phyloP scores from a whole-genome alignment of 1,140 invertebrate genomes.

The Nilaparvata lugens region DNA sequence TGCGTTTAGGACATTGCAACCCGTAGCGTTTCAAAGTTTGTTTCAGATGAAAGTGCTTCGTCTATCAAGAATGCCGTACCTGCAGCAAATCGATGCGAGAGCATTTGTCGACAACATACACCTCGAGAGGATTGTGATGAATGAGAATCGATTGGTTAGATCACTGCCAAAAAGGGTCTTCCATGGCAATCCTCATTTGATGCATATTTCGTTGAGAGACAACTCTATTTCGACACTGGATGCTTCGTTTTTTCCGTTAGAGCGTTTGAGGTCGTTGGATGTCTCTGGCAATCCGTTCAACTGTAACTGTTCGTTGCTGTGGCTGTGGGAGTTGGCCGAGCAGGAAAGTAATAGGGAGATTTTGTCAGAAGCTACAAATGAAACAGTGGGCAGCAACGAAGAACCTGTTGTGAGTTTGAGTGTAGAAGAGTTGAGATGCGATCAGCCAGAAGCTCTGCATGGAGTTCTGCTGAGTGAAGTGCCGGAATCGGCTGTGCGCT shows the following conservation, averaged over 20 bases:
- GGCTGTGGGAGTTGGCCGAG: slow-evolving; percentile 68
- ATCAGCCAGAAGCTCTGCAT: slow-evolving; percentile 41
- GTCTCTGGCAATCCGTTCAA: slow-evolving; percentile 72
- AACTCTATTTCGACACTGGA: slow-evolving; percentile 62
- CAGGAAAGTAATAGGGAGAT: slow-evolving; percentile 13
- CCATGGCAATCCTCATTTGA: slow-evolving; percentile 63
- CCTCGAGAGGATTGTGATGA: slow-evolving; percentile 63
- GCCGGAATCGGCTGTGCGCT: slow-evolving; percentile 47
- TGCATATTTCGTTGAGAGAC: slow-evolving; percentile 57
- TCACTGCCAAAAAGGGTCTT: slow-evolving; percentile 61
- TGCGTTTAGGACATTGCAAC: slow-evolving; percentile 54
- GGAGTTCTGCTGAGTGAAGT: slow-evolving; percentile 40
- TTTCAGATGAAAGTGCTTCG: slow-evolving; percentile 64
- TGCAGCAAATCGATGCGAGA: slow-evolving; percentile 35
- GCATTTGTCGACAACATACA: slow-evolving; percentile 78
- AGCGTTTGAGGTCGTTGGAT: slow-evolving; percentile 55
- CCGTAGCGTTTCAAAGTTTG: slow-evolving; percentile 68
- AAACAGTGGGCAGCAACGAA: not conserved
- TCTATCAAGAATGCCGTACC: slow-evolving; percentile 43
- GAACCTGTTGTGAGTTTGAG: slow-evolving; percentile 14
- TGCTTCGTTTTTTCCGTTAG: slow-evolving; percentile 68
- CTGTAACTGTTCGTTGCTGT: slow-evolving; percentile 79
- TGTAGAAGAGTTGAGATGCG: slow-evolving; percentile 39
- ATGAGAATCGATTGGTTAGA: slow-evolving; percentile 59
- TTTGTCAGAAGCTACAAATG: not conserved